These are phyloP conservation scores for Mesitornis unicolor DNA, from an alignment of 2,113 vertebrate species.

Conservation along the genomic window DNA sequence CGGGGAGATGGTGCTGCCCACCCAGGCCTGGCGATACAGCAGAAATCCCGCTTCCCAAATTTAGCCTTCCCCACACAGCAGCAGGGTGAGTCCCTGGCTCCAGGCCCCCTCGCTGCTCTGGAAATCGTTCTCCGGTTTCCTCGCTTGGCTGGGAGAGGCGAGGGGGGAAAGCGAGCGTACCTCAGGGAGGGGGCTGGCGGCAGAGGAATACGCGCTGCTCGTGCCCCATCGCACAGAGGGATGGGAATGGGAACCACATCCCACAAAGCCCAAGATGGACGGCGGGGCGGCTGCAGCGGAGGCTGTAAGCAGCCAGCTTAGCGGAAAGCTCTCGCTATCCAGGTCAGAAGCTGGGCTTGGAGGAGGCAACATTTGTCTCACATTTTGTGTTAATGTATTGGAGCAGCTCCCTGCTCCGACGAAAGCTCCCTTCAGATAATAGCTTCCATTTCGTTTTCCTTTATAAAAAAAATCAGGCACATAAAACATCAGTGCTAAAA, in stretches of 20 bases:
- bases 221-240: background rate
- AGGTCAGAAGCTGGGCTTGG: slow-evolving; percentile 7
- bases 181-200: background rate
- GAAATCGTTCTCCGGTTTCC: background rate
- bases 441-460: background rate
- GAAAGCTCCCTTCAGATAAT: slow-evolving; percentile 13
- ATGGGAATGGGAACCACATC: background rate
- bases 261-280: slow-evolving; percentile 11
- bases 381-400: background rate
- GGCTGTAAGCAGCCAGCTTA: background rate
- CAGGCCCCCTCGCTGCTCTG: background rate
- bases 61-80: background rate
- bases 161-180: background rate
- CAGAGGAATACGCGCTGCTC: background rate
- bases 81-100: background rate
- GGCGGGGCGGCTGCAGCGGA: background rate
- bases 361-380: background rate
- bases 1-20: background rate
- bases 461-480: background rate
- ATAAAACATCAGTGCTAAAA: background rate
- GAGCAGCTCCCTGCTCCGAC: background rate
- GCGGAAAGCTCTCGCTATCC: background rate
- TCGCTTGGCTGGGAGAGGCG: background rate
- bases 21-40: background rate
- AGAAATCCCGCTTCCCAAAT: background rate